Evolutionary conservation across 2,113 vertebrate species (phyloP).

Genomic region (Chloropsis hardwickii): DNA sequence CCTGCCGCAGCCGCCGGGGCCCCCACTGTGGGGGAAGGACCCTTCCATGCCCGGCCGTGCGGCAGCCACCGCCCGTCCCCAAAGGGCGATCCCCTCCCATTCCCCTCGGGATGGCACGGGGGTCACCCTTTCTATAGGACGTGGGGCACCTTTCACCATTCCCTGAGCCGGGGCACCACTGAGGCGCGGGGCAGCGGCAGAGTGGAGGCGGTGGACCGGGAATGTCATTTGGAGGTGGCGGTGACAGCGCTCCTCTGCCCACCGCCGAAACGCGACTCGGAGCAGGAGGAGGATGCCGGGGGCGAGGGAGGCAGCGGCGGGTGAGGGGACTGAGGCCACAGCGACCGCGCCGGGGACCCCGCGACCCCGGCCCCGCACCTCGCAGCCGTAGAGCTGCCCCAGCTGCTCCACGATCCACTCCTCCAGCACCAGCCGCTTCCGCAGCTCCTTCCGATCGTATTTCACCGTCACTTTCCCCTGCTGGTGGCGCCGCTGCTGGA

Average conservation of each 20-base stretch:
- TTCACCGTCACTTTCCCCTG: slow-evolving; percentile 98
- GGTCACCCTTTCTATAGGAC: background rate
- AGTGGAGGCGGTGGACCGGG: background rate
- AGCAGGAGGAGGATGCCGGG: background rate
- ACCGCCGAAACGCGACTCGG: background rate
- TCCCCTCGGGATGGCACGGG: background rate
- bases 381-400: slow-evolving; percentile 91
- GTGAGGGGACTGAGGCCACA: background rate
- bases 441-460: slow-evolving; percentile 95
- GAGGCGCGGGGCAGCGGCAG: background rate
- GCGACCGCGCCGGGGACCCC: background rate
- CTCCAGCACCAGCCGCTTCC: slow-evolving; percentile 90
- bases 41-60: background rate
- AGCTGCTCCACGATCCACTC: slow-evolving; percentile 98
- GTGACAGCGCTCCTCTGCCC: background rate
- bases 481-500: slow-evolving; percentile 80
- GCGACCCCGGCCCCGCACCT: slow-evolving; percentile 73
- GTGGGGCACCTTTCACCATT: background rate
- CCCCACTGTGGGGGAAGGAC: background rate
- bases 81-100: background rate
- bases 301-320: background rate
- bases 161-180: background rate
- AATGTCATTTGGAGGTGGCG: slow-evolving; percentile 56
- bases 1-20: background rate
- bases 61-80: background rate